Conservation (phyloP, 1,140 invertebrate species). For the Lordiphosa clarofinis region DNA sequence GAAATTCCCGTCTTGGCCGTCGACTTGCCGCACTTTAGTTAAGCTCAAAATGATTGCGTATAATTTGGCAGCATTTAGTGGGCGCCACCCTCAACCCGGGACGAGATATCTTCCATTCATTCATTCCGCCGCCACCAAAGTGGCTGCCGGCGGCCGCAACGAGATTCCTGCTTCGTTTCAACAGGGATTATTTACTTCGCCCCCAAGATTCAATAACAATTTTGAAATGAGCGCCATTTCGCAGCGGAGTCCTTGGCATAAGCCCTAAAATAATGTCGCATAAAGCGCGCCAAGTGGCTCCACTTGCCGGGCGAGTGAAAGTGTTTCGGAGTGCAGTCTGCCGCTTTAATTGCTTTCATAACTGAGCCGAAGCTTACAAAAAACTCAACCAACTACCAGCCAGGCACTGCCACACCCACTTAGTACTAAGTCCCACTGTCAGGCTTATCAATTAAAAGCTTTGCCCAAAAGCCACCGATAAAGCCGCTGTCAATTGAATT, state of each 20-base stretch:
- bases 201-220: conserved; percentile 71
- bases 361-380: conserved; percentile 3
- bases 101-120: conserved; percentile 1
- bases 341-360: conserved; percentile 12
- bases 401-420: background rate
- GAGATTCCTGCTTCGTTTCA: conserved; percentile 62
- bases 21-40: conserved; percentile 50
- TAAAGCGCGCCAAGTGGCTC: conserved; percentile 19
- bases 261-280: conserved; percentile 61
- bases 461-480: conserved; percentile 30
- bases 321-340: conserved; percentile 4
- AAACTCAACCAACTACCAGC: conserved; percentile 1
- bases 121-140: background rate
- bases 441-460: conserved; percentile 55
- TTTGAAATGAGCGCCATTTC: conserved; percentile 71
- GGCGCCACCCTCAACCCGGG: background rate
- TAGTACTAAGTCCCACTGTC: background rate
- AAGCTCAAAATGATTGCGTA: conserved; percentile 65
- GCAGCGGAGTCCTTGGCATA: conserved; percentile 34
- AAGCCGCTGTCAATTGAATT: conserved; percentile 30
- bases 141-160: conserved; percentile 16
- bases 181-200: conserved; percentile 69
- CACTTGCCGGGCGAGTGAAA: background rate
- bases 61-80: conserved; percentile 67
- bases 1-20: conserved; percentile 20